These are phyloP conservation scores for Erpobdella octoculata DNA, from an alignment of 2,888 invertebrate species.

Conservation along the genomic window DNA sequence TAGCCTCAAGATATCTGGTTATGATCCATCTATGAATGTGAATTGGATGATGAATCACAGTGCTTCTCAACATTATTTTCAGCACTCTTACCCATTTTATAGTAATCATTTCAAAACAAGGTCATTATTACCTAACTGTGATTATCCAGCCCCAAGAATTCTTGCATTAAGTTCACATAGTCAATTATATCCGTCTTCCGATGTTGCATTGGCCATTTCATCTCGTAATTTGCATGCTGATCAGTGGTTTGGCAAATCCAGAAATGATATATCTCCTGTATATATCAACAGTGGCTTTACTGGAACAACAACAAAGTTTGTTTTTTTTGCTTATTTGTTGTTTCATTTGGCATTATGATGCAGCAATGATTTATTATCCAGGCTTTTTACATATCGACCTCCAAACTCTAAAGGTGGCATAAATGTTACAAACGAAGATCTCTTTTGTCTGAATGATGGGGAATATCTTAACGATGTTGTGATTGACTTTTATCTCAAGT, in stretches of 20 bases:
- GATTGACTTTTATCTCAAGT: conserved; percentile 89
- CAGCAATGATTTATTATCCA: conserved; percentile 6
- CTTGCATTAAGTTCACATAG: not conserved
- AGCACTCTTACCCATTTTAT: not conserved
- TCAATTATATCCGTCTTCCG: not conserved
- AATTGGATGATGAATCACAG: not conserved
- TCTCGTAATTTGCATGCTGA: not conserved
- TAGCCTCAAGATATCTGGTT: not conserved
- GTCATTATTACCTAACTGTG: too few relatives aligned
- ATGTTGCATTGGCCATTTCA: not conserved
- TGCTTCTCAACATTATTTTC: not conserved
- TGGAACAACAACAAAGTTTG: not conserved
- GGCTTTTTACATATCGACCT: conserved; percentile 58
- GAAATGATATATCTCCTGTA: not conserved
- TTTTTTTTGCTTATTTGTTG: not conserved
- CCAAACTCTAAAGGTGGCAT: conserved; percentile 80
- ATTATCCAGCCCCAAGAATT: not conserved
- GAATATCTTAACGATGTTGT: conserved; percentile 94
- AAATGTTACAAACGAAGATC: conserved; percentile 85
- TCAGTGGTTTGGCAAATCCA: not conserved
- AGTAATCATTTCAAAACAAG: too few relatives aligned
- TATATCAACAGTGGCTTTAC: not conserved
- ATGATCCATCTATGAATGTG: not conserved
- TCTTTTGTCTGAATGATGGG: conserved; percentile 78
- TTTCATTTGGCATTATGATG: not conserved